Conservation (phyloP, 1,140 invertebrate species). For the Potamilus streckersoni region DNA sequence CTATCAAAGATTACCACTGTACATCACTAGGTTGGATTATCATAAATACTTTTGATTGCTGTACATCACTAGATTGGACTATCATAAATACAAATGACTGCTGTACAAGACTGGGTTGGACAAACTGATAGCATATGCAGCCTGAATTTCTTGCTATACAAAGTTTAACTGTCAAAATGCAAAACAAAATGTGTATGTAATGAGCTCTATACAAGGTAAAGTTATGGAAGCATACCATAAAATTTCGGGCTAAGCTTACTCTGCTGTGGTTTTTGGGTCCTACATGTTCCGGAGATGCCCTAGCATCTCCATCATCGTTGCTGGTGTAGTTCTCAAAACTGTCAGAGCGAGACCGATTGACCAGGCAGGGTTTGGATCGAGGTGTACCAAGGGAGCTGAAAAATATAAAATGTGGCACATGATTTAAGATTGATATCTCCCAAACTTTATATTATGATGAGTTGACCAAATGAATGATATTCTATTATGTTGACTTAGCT, state of each 20-base stretch:
- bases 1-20: too few species aligned
- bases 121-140: too few species aligned
- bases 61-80: too few species aligned
- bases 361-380: slow-evolving; percentile 82
- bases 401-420: neutral
- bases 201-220: slow-evolving; percentile 55
- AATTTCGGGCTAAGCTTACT: slow-evolving; percentile 71
- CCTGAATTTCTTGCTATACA: too few species aligned
- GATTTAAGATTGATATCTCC: neutral
- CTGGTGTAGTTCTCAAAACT: slow-evolving; percentile 60
- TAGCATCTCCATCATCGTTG: slow-evolving; percentile 67
- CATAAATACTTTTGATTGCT: too few species aligned
- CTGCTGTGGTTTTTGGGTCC: slow-evolving; percentile 37
- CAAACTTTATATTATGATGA: neutral
- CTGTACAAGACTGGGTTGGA: too few species aligned
- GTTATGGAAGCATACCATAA: slow-evolving; percentile 68
- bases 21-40: too few species aligned
- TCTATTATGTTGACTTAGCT: too few species aligned
- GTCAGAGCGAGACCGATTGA: slow-evolving; percentile 71
- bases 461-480: neutral
- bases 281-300: slow-evolving; percentile 44
- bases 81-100: too few species aligned
- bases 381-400: slow-evolving; percentile 65
- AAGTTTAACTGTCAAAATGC: too few species aligned
- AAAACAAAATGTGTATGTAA: slow-evolving; percentile 57